Evolutionary conservation across 2,113 vertebrate species (phyloP).

Genomic region (Sander vitreus): DNA sequence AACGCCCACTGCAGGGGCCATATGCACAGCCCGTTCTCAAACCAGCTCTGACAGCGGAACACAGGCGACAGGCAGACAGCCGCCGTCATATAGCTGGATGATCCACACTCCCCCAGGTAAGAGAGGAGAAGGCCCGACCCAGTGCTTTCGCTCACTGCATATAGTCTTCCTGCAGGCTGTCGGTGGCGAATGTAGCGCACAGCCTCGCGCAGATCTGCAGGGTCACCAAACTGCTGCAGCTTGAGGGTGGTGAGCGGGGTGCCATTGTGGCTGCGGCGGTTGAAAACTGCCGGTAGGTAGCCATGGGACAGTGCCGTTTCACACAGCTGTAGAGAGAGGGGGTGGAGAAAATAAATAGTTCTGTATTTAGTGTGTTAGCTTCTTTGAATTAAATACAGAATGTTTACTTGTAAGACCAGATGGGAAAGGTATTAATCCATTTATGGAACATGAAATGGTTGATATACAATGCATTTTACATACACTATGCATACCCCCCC

Average conservation of each 20-base stretch:
- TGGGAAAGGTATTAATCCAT: neutral
- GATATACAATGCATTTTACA: neutral
- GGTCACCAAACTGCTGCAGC: constrained; percentile 90
- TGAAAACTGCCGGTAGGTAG: constrained; percentile 88
- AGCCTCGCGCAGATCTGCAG: constrained; percentile 85
- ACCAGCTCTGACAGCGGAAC: constrained; percentile 89
- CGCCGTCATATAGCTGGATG: constrained; percentile 87
- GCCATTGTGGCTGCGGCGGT: constrained; percentile 89
- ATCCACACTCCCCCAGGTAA: constrained; percentile 89
- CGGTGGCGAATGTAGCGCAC: constrained; percentile 87
- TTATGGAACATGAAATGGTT: neutral
- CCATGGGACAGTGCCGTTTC: constrained; percentile 83
- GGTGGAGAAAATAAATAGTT: neutral
- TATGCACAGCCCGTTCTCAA: constrained; percentile 80
- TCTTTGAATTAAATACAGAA: neutral
- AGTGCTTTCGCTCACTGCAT: constrained; percentile 87
- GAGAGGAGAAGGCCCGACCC: constrained; percentile 88
- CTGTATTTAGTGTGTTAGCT: neutral
- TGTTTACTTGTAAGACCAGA: neutral
- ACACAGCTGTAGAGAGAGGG: constrained; percentile 80
- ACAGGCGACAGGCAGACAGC: constrained; percentile 87
- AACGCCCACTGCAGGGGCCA: constrained; percentile 82
- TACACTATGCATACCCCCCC: neutral
- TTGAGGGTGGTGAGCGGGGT: constrained; percentile 87
- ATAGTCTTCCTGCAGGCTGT: constrained; percentile 84